Base-by-base conservation (phyloP, 2,113 vertebrate species). In the Notiomystis cincta region DNA sequence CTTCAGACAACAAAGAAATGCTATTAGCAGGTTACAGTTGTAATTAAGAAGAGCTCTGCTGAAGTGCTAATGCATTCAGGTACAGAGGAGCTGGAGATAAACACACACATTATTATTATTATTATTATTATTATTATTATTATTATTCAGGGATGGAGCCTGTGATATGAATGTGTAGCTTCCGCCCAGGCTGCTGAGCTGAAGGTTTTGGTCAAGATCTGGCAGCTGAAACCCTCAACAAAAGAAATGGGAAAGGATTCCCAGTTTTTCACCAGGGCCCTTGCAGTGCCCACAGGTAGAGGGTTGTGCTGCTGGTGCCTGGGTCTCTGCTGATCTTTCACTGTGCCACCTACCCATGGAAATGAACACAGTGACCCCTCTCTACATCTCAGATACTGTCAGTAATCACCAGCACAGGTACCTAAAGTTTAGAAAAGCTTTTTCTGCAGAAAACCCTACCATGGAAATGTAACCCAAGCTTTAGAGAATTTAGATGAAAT, bases 21-120 rank as follows among this genome's bases (percentile, higher is more conserved):
- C 82, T 91, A 90, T 97, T 97, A 97, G 93, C 96, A 96, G 96
- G 96, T 97, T 97, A 94, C 90, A 95, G 92, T 96, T 97, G 96
- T 97, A 94, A 97, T 97, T 96, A 96, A 97, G 94, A 94, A 91
- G 94, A 96, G 88, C 71, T 92, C 71, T 85, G 85, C 91, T 92
- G 95, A 95, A 95, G 94, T 92, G 90, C 79, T 95, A 89, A 96
- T 92, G 92, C 79, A 89, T 70, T 66, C 60, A 70, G 92, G 87
- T 92, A 90, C 61, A 70, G 82, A 61, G 76, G 91, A 83, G 69
- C 90, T 33, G 81, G 77, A 91, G 93, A 73, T 87, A 92, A 93
- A 92, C 87, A 77, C 5, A 1, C 35, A 30, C n/a, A 5, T 56
- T 10, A 79, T 93, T 72, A 62, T 56, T 86, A 71, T 69, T 67